Conservation (phyloP, 1,140 invertebrate genomes). For the Bradynema listronoti region DNA sequence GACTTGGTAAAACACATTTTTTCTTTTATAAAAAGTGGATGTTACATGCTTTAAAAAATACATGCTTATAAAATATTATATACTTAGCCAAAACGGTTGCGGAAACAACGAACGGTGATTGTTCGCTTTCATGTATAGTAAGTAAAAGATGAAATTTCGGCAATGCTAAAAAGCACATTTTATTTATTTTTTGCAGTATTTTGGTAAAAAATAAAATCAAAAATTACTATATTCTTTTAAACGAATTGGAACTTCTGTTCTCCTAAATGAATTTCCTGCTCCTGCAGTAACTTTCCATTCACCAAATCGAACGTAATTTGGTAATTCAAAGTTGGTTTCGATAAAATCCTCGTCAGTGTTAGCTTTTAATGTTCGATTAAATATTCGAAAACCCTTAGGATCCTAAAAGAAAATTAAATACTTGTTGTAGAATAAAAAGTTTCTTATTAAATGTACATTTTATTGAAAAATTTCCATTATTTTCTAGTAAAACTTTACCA, state of each 20-base stretch:
- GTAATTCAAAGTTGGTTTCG: background rate
- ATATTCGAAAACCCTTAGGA: constrained; percentile 6
- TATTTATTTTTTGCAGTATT: background rate
- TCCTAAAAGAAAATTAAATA: constrained; percentile 3
- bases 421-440: background rate
- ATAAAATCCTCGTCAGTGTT: background rate
- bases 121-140: background rate
- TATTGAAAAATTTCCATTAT: no score
- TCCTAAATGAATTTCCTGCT: constrained; percentile 1
- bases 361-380: background rate
- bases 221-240: constrained; percentile 5
- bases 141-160: constrained; percentile 6
- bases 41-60: no score
- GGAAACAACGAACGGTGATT: constrained; percentile 3
- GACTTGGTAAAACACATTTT: no score
- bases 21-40: no score
- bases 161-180: background rate
- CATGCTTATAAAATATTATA: no score
- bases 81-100: constrained; percentile 8
- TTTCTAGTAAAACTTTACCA: background rate
- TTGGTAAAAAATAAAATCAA: background rate
- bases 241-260: background rate
- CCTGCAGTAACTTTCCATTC: constrained; percentile 6
- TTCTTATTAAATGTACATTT: no score
- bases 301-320: background rate